Percentiles rank a stretch among this genome's conserved stretches.
phyloP scores from a whole-genome alignment of 2,888 invertebrate species.

The Neoaliturus tenellus region DNA sequence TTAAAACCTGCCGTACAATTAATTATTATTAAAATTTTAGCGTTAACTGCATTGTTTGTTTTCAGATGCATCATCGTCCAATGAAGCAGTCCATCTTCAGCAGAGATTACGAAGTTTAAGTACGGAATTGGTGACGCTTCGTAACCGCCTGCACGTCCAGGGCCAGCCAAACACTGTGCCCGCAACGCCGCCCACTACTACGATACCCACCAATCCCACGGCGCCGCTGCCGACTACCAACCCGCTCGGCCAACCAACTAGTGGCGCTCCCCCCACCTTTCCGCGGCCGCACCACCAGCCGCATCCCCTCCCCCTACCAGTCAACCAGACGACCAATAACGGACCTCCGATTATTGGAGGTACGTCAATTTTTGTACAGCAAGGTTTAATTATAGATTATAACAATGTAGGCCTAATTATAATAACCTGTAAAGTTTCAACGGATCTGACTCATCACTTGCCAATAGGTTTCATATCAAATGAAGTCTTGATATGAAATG shows the following conservation, averaged over 20 bases:
- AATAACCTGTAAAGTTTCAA: too few species aligned
- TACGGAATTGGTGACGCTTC: constrained; percentile 93
- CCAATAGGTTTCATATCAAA: too few species aligned
- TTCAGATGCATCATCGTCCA: constrained; percentile 94
- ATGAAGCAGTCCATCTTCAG: constrained; percentile 95
- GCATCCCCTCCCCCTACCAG: constrained; percentile 40
- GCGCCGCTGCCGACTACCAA: constrained; percentile 40
- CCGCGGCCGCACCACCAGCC: constrained; percentile 55
- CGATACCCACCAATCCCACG: constrained; percentile 49
- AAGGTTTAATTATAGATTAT: too few species aligned
- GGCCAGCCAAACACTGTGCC: constrained; percentile 68
- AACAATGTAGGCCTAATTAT: too few species aligned
- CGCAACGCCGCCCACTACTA: constrained; percentile 69
- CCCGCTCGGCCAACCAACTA: constrained; percentile 56
- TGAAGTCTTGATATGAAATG: too few species aligned
- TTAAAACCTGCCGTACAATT: too few species aligned
- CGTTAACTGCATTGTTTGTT: not conserved
- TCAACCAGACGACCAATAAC: constrained; percentile 46
- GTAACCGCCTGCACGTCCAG: constrained; percentile 91
- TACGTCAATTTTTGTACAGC: constrained; percentile 66
- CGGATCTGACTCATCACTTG: too few species aligned
- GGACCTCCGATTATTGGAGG: constrained; percentile 41
- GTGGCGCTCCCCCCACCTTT: constrained; percentile 60
- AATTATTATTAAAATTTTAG: too few species aligned
- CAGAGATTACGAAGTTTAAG: constrained; percentile 93